Percentiles rank a stretch among this genome's conserved stretches.
Conservation (phyloP, 2,113 vertebrate genomes). For the Seriola aureovittata region DNA sequence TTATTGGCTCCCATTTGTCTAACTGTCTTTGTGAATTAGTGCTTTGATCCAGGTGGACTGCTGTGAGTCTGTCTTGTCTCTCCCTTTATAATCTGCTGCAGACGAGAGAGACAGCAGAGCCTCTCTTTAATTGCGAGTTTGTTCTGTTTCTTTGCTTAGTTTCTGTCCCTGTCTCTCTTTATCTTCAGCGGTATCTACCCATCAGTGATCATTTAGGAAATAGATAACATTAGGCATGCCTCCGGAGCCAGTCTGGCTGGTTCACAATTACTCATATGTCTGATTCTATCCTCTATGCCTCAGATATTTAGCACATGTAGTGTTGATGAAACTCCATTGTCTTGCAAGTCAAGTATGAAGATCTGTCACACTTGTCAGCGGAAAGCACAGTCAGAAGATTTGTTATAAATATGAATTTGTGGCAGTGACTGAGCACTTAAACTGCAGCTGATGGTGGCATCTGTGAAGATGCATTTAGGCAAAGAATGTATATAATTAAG, state of each 20-base stretch:
- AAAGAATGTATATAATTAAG: conserved; percentile 29
- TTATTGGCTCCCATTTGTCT: conserved; percentile 38
- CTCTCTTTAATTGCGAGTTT: conserved; percentile 31
- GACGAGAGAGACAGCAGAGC: conserved; percentile 1
- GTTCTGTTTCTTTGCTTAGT: conserved; percentile 19
- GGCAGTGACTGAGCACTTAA: neutral
- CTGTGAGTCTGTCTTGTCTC: conserved; percentile 16
- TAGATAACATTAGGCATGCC: conserved; percentile 39
- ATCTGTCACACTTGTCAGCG: conserved; percentile 55
- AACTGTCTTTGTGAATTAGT: conserved; percentile 24
- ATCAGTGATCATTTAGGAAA: conserved; percentile 56
- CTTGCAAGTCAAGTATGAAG: conserved; percentile 41
- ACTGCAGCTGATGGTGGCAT: conserved; percentile 4
- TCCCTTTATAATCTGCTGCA: conserved; percentile 21
- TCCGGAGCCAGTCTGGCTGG: conserved; percentile 41
- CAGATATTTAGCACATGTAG: conserved; percentile 49
- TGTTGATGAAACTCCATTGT: conserved; percentile 52
- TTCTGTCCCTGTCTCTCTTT: conserved; percentile 4
- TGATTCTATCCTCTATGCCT: conserved; percentile 46
- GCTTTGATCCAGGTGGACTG: conserved; percentile 39
- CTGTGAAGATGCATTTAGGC: conserved; percentile 9
- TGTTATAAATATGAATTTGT: conserved; percentile 34
- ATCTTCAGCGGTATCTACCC: conserved; percentile 17
- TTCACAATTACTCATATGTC: conserved; percentile 46
- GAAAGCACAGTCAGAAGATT: conserved; percentile 36